A percentile compares a stretch with the other conserved stretches of the same genome.
These are phyloP conservation scores for Eupithecia vulgata DNA, from an alignment of 2,888 invertebrate genomes.

Conservation along the genomic window DNA sequence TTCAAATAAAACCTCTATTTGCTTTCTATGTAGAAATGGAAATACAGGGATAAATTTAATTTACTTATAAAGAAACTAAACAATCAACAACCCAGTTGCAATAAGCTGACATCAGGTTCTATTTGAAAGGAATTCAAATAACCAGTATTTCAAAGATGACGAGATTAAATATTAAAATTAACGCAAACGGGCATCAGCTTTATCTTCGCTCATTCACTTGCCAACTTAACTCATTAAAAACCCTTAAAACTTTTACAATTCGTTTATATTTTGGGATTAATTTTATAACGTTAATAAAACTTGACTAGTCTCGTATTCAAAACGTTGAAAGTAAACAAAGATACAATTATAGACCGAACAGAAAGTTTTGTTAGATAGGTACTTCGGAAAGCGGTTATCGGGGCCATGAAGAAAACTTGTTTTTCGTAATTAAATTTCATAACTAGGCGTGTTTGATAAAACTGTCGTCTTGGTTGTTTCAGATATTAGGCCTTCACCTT, in stretches of 20 bases:
- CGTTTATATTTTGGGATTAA: slow-evolving; percentile 27
- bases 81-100: background rate
- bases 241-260: slow-evolving; percentile 20
- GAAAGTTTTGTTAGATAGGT: slow-evolving; percentile 31
- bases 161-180: background rate
- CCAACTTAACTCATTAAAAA: slow-evolving; percentile 27
- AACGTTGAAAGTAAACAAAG: slow-evolving; percentile 42
- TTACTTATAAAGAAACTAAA: background rate
- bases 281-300: slow-evolving; percentile 19
- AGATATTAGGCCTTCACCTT: background rate
- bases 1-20: too few relatives aligned
- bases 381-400: background rate
- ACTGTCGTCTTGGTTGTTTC: background rate
- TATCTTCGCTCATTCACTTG: slow-evolving; percentile 22
- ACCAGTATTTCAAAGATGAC: background rate
- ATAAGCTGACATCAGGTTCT: background rate
- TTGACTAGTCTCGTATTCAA: slow-evolving; percentile 34
- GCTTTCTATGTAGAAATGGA: too few relatives aligned
- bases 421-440: background rate
- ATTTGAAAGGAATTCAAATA: background rate
- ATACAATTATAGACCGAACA: slow-evolving; percentile 41
- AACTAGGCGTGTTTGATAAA: background rate
- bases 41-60: background rate
- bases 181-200: slow-evolving; percentile 11
- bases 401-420: background rate